Percentiles rank a stretch among this genome's conserved stretches.
Evolutionary conservation across 2,113 vertebrate genomes (phyloP).

Genomic region (Phalacrocorax carbo): DNA sequence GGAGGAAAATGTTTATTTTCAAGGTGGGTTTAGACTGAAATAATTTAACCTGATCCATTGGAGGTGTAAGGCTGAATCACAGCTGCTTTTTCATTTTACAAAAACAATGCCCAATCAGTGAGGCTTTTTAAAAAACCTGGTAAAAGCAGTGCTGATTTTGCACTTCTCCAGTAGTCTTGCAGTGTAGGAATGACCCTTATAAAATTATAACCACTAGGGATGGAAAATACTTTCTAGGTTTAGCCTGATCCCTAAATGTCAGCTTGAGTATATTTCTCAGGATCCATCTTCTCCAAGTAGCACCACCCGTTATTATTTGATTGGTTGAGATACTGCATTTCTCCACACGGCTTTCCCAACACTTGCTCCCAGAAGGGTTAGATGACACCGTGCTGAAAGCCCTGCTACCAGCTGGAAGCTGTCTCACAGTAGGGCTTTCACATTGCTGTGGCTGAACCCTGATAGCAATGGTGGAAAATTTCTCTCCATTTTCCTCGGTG

Average conservation of each 20-base stretch:
- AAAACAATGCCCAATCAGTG: not conserved
- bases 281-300: not conserved
- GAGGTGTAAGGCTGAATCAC: not conserved
- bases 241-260: not conserved
- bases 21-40: not conserved
- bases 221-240: slow-evolving; percentile 14
- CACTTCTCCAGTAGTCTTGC: not conserved
- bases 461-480: slow-evolving; percentile 12
- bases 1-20: slow-evolving; percentile 6
- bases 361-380: not conserved
- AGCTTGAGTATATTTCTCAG: not conserved
- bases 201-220: not conserved
- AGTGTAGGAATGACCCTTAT: not conserved
- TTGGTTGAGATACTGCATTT: not conserved
- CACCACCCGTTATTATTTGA: not conserved
- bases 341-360: not conserved
- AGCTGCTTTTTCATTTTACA: slow-evolving; percentile 7
- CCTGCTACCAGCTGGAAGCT: slow-evolving; percentile 14
- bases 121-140: not conserved
- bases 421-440: not conserved
- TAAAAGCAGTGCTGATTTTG: not conserved
- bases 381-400: not conserved
- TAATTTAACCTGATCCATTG: not conserved
- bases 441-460: not conserved
- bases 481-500: not conserved